Evolutionary conservation across 2,797 vertebrate genomes (phyloP).

Genomic region (Chloroceryle amazona): DNA sequence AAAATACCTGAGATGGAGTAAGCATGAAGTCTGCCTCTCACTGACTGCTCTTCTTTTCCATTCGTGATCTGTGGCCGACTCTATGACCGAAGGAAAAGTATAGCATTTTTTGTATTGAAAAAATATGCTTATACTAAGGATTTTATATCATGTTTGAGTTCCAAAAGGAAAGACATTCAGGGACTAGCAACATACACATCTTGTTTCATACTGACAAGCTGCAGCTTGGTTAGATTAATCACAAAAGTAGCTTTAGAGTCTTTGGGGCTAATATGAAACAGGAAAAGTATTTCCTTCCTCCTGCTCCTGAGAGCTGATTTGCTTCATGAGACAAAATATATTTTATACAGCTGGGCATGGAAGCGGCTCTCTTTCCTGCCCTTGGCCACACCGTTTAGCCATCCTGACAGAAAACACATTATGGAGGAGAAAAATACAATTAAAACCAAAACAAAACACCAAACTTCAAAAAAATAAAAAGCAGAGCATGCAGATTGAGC

Average conservation of each 20-base stretch:
- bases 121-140: neutral
- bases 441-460: no score
- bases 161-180: neutral
- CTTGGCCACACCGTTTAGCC: neutral
- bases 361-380: neutral
- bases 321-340: neutral
- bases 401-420: neutral
- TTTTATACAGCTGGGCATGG: neutral
- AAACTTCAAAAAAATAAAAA: no score
- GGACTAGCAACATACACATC: neutral
- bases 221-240: neutral
- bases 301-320: neutral
- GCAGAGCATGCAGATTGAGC: neutral
- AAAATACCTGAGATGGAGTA: neutral
- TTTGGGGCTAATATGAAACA: neutral
- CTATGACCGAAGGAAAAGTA: neutral
- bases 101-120: neutral
- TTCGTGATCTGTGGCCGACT: neutral
- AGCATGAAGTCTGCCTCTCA: neutral
- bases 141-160: neutral
- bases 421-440: neutral
- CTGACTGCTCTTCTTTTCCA: neutral
- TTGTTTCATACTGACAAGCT: neutral
- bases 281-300: slow-evolving; percentile 67
- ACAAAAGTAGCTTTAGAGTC: neutral